phyloP scores from a whole-genome alignment of 92 coral and sea anemone species.

The Heliopora coerulea region DNA sequence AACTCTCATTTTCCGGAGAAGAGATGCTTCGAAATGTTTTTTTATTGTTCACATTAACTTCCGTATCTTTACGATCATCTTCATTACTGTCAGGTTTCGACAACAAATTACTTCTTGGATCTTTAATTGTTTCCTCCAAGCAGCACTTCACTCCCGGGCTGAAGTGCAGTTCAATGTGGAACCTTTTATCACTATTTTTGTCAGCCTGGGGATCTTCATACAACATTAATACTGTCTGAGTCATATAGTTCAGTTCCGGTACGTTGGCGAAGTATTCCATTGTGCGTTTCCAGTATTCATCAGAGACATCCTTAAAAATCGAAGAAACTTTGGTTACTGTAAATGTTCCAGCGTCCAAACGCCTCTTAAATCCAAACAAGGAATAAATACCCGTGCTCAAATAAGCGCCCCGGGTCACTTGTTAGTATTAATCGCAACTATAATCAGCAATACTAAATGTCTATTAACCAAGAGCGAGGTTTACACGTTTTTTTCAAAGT shows the following conservation, averaged over 20 bases:
- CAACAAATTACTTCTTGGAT: not conserved
- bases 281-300: conserved; percentile 87
- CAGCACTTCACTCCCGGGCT: conserved; percentile 65
- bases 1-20: not conserved
- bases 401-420: too few relatives aligned
- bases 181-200: conserved; percentile 65
- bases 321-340: too few relatives aligned
- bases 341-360: too few relatives aligned
- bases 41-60: not conserved
- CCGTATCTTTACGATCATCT: not conserved
- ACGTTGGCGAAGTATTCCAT: conserved; percentile 72
- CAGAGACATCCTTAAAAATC: conserved; percentile 56
- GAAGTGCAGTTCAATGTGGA: conserved; percentile 89
- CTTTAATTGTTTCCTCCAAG: conserved; percentile 11
- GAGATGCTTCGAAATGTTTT: not conserved
- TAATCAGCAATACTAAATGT: too few relatives aligned
- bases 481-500: too few relatives aligned
- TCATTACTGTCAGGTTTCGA: not conserved
- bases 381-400: too few relatives aligned
- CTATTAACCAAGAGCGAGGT: too few relatives aligned
- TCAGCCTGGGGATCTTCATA: conserved; percentile 97
- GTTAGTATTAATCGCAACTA: too few relatives aligned
- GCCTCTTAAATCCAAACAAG: too few relatives aligned
- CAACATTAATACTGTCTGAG: conserved; percentile 87
- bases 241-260: conserved; percentile 96